These are phyloP conservation scores for Micrasema minimum DNA, from an alignment of 1,140 invertebrate genomes.

Conservation along the genomic window DNA sequence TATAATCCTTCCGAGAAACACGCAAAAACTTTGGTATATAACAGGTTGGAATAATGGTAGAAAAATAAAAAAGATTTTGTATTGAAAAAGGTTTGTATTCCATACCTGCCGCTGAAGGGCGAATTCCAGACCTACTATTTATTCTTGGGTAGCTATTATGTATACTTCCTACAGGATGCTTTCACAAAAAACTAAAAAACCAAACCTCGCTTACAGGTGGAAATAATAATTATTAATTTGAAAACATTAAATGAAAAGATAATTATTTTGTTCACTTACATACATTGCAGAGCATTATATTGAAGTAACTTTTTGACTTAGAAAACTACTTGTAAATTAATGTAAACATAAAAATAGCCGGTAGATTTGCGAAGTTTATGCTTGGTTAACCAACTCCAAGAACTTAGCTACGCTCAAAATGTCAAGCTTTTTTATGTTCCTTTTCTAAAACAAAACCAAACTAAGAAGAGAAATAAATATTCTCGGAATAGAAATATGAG, in stretches of 20 bases:
- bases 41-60: constrained; percentile 8
- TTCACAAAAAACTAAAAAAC: constrained; percentile 2
- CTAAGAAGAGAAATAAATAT: background rate
- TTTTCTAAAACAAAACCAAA: constrained; percentile 24
- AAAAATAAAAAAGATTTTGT: background rate
- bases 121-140: constrained; percentile 1
- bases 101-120: constrained; percentile 16
- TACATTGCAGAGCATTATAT: too few species aligned
- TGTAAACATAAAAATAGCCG: constrained; percentile 7
- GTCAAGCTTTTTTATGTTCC: constrained; percentile 17
- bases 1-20: too few species aligned
- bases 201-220: background rate
- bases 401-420: constrained; percentile 7
- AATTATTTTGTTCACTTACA: too few species aligned
- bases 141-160: background rate
- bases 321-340: background rate
- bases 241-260: too few species aligned
- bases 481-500: constrained; percentile 11
- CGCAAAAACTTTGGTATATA: too few species aligned
- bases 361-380: background rate
- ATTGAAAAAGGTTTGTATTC: constrained; percentile 17
- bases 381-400: constrained; percentile 4
- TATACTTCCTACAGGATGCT: constrained; percentile 16
- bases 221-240: background rate
- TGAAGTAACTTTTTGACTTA: too few species aligned